Evolutionary conservation across 1,140 invertebrate species (phyloP), one percentile per base, ranked within the genome.

Genomic region (Leptinotarsa lineolata): DNA sequence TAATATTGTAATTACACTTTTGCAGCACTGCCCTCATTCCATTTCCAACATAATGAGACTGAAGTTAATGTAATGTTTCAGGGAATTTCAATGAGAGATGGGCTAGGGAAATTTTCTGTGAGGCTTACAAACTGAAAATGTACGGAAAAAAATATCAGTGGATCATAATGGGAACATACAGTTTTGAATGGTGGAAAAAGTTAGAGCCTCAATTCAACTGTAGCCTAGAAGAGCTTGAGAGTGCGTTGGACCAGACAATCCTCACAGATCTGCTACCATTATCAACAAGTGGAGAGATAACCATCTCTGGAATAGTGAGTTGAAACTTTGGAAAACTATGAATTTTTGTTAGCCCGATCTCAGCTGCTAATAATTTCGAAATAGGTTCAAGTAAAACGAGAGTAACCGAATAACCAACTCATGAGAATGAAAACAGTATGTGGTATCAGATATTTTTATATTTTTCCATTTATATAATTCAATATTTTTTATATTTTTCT

Each of bases 1-100:
- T n/a, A n/a, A n/a, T n/a, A n/a, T n/a, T n/a, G n/a, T n/a, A n/a
- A n/a, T n/a, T n/a, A n/a, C n/a, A n/a, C n/a, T n/a, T n/a, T n/a
- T n/a, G n/a, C n/a, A n/a, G n/a, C n/a, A n/a, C n/a, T n/a, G 16
- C 16, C 46, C 16, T 54, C 46, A 54, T 8, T 54, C 8, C 46
- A 8, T 54, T 11, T n/a, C n/a, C n/a, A n/a, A n/a, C n/a, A n/a
- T n/a, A n/a, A n/a, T n/a, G n/a, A 39, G 30, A 5, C 3, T 39
- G 6, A 20, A 67, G n/a, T 13, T 45, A 30, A 39, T 13, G 12
- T 44, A 21, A 54, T 65, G 96, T 99, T 78, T 86, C 74, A 72
- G 97, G 96, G 8, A 99, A 99, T 86, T 98, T 99, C 84, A 95
- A 97, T 85, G 95, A 98, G 83, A 90, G 91, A 44, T 97, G 96